phyloP scores from a whole-genome alignment of 2,888 invertebrate species.

The Belgica antarctica region DNA sequence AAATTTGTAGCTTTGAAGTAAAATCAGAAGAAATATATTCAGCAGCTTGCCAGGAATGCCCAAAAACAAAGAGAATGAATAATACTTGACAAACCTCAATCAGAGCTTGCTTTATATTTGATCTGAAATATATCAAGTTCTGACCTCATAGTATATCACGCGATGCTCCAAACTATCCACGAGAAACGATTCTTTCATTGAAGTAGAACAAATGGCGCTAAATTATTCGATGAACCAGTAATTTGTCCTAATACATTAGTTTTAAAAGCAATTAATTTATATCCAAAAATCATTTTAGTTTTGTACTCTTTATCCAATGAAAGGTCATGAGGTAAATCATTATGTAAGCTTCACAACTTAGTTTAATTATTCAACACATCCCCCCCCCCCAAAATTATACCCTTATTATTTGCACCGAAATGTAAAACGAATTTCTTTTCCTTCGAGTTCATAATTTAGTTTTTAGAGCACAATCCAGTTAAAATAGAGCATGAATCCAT shows the following conservation, averaged over 20 bases:
- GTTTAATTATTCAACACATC: constrained; percentile 1
- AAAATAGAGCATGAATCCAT: not conserved
- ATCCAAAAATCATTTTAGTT: constrained; percentile 13
- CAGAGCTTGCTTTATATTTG: no score
- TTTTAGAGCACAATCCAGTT: constrained; percentile 14
- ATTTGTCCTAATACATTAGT: not conserved
- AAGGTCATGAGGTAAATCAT: not conserved
- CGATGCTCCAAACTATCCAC: not conserved
- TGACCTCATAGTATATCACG: no score
- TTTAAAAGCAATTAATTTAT: constrained; percentile 9
- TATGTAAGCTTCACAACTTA: not conserved
- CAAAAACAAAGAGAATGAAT: not conserved
- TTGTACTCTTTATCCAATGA: not conserved
- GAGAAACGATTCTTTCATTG: no score
- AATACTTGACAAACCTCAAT: not conserved
- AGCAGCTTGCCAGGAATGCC: constrained; percentile 15
- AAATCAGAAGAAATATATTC: not conserved
- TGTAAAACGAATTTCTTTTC: no score
- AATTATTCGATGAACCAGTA: constrained; percentile 23
- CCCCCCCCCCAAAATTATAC: not conserved
- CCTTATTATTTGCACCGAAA: not conserved
- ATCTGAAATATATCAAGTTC: no score
- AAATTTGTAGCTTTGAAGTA: not conserved
- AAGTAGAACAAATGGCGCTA: not conserved
- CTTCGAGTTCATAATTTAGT: no score